Percentiles rank a stretch among this genome's conserved stretches.
These are phyloP conservation scores for Scaptomyza hsui DNA, from an alignment of 1,140 invertebrate genomes.

Conservation along the genomic window DNA sequence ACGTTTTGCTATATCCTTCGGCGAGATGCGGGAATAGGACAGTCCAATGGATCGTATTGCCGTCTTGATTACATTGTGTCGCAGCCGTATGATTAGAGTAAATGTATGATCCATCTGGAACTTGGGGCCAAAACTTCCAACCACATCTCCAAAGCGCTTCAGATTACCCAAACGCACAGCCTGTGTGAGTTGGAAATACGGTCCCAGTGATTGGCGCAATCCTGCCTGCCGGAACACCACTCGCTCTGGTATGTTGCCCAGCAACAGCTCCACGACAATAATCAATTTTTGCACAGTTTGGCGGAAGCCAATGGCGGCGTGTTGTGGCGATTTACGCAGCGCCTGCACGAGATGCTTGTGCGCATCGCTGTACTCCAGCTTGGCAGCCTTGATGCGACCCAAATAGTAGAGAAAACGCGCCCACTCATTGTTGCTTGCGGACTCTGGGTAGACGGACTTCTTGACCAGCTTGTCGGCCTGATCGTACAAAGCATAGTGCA, in stretches of 20 bases:
- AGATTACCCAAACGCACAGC: slow-evolving; percentile 98
- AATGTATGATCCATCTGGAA: slow-evolving; percentile 97
- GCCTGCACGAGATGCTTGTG: slow-evolving; percentile 98
- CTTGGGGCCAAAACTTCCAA: slow-evolving; percentile 94
- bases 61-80: slow-evolving; percentile 99
- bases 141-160: slow-evolving; percentile 95
- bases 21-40: slow-evolving; percentile 98
- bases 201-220: slow-evolving; percentile 93
- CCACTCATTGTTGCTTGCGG: slow-evolving; percentile 99
- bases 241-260: slow-evolving; percentile 98
- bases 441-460: slow-evolving; percentile 98
- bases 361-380: slow-evolving; percentile 98
- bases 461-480: slow-evolving; percentile 97
- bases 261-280: slow-evolving; percentile 96
- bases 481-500: slow-evolving; percentile 98
- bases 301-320: slow-evolving; percentile 98
- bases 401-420: slow-evolving; percentile 98
- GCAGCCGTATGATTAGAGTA: slow-evolving; percentile 95
- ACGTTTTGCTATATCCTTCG: slow-evolving; percentile 97
- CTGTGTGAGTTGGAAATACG: slow-evolving; percentile 99
- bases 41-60: slow-evolving; percentile 98
- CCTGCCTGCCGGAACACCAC: slow-evolving; percentile 94
- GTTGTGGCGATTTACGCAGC: slow-evolving; percentile 97
- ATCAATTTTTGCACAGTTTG: slow-evolving; percentile 98
- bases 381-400: slow-evolving; percentile 98